phyloP scores from a whole-genome alignment of 2,797 vertebrate species.

The Sebastes trivittatus region DNA sequence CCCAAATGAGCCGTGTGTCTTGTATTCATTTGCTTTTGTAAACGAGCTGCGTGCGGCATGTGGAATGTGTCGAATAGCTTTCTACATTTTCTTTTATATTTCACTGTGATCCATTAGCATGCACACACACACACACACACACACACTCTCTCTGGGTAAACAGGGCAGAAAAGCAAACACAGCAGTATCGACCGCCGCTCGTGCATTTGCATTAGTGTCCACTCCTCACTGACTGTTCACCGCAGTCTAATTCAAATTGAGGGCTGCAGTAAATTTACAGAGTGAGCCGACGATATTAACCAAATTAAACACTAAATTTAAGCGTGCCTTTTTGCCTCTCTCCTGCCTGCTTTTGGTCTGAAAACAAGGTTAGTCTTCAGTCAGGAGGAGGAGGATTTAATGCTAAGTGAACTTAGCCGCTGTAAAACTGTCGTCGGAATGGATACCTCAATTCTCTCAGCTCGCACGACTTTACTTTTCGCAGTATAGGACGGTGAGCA shows the following conservation, averaged over 20 bases:
- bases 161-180: constrained; percentile 72
- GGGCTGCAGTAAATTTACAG: constrained; percentile 65
- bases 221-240: constrained; percentile 57
- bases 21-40: constrained; percentile 26
- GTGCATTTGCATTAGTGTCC: constrained; percentile 74
- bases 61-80: constrained; percentile 29
- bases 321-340: constrained; percentile 24
- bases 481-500: constrained; percentile 5
- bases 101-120: constrained; percentile 37
- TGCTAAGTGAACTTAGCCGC: constrained; percentile 58
- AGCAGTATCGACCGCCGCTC: constrained; percentile 67
- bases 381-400: constrained; percentile 68
- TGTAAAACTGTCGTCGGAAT: constrained; percentile 76
- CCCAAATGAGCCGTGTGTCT: neutral
- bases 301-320: constrained; percentile 80
- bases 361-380: constrained; percentile 48
- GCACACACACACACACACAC: constrained; percentile 5
- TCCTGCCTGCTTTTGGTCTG: constrained; percentile 18
- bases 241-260: constrained; percentile 64
- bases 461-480: constrained; percentile 8
- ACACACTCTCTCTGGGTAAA: constrained; percentile 28
- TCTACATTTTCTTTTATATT: constrained; percentile 55
- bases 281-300: constrained; percentile 70
- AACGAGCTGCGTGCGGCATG: constrained; percentile 17
- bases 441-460: constrained; percentile 60